Evolutionary conservation across 2,888 invertebrate genomes (phyloP), one percentile per base, ranked within the genome.

Genomic region (Glaucopsyche alexis): DNA sequence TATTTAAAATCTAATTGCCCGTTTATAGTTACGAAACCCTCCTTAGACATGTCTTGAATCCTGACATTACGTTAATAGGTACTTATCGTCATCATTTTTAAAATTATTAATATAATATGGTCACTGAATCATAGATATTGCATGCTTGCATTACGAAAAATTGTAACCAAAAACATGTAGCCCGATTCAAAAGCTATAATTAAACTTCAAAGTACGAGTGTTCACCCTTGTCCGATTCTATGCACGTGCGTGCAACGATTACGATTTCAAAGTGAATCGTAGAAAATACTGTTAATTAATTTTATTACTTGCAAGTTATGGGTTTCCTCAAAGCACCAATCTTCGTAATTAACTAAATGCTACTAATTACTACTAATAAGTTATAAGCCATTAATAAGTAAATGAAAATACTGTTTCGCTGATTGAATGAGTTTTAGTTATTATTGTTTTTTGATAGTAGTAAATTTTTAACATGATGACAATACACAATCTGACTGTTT

Each of bases 221-320:
- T 0, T 16, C 29, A 60, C 55, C 55, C 55, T 60, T 60, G 55
- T 60, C 55, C 55, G 55, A 60, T 60, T 60, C 11, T 60, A 60
- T 60, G 55, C 55, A 66, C 66, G 40, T 66, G 66, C 66, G 16
- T 66, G 66, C 66, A 66, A 66, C 16, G 40, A 42, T 11, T 42
- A 42, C 40, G 45, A 9, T 42, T 66, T 66, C 66, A 42, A 45
- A 66, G 45, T 42, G 66, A 66, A 66, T 66, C 66, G 40, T 66
- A 66, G n/a, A 67, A 67, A 67, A 67, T 67, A 29, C 45, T 38
- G 50, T 19, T 49, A 50, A 19, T 55, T 71, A 52, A 42, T 71
- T 42, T n/a, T 42, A 60, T 60, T 60, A 60, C 29, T 60, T 60
- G 60, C 60, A 60, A 60, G 60, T 60, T 60, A 60, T 7, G 60